These are phyloP conservation scores for Indicator maculatus DNA, from an alignment of 2,113 vertebrate species.

Conservation along the genomic window DNA sequence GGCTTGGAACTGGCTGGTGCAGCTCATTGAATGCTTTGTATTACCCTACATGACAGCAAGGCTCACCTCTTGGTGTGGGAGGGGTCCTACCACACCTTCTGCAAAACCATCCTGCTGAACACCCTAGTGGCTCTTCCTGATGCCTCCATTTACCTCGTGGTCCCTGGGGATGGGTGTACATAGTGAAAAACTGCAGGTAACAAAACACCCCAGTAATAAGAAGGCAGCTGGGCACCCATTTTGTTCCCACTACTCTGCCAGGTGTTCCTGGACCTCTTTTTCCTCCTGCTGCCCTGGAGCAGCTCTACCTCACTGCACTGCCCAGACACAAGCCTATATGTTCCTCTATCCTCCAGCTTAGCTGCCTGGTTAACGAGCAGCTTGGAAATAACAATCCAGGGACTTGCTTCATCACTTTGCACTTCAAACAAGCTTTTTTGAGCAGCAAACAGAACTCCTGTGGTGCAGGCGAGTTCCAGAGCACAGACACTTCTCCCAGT, in stretches of 20 bases:
- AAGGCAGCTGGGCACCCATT: background rate
- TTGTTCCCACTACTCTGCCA: background rate
- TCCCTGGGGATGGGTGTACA: background rate
- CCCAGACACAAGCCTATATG: background rate
- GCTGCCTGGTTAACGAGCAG: background rate
- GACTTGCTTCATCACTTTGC: background rate
- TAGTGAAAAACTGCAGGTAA: background rate
- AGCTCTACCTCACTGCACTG: background rate
- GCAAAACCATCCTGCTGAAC: background rate
- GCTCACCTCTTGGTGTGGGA: background rate
- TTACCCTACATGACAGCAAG: background rate
- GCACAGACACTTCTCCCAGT: background rate
- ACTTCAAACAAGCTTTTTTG: slow-evolving; percentile 38
- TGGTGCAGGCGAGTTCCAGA: background rate
- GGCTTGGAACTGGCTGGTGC: background rate
- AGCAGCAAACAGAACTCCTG: slow-evolving; percentile 31
- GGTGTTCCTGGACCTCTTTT: background rate
- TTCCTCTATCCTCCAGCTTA: background rate
- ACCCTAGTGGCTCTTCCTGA: background rate
- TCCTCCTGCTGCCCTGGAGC: background rate
- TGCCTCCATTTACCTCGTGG: background rate
- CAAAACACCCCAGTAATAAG: background rate
- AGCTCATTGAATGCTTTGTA: background rate
- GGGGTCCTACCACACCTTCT: background rate
- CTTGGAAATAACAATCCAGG: background rate